These are phyloP conservation scores for Cassiopea xamachana DNA, from an alignment of 30 jellyfish, hydroid and myxozoan genomes.

Conservation along the genomic window DNA sequence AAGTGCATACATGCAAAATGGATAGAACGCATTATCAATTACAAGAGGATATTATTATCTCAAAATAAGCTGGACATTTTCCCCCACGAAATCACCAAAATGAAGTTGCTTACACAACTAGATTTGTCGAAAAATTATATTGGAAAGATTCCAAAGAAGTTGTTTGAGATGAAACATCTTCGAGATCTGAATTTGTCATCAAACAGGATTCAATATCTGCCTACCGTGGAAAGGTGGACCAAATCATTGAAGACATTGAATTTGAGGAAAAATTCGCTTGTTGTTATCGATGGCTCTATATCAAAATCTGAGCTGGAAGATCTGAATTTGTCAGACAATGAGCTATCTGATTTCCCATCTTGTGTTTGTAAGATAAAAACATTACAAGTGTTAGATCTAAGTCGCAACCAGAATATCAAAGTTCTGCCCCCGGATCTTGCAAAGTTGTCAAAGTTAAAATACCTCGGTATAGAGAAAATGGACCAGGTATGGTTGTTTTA, in stretches of 20 bases:
- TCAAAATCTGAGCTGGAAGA: constrained; percentile 63
- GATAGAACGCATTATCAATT: constrained; percentile 47
- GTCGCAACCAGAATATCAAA: constrained; percentile 71
- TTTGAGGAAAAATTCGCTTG: constrained; percentile 48
- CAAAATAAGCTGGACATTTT: constrained; percentile 40
- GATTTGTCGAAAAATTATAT: constrained; percentile 69
- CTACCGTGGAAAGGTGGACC: constrained; percentile 81
- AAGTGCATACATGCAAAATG: constrained; percentile 50
- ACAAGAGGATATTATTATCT: constrained; percentile 49
- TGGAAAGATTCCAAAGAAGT: constrained; percentile 51
- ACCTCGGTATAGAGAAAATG: constrained; percentile 64
- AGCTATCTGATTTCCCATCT: constrained; percentile 32
- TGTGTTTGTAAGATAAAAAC: constrained; percentile 74
- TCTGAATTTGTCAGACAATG: constrained; percentile 71
- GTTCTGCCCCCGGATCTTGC: constrained; percentile 83
- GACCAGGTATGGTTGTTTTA: constrained; percentile 46
- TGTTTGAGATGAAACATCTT: constrained; percentile 68
- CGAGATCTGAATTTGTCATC: constrained; percentile 76
- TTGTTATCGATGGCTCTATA: constrained; percentile 57
- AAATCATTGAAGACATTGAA: constrained; percentile 73
- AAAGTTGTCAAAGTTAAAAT: constrained; percentile 61
- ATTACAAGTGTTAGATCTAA: constrained; percentile 63
- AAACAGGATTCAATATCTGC: constrained; percentile 57
- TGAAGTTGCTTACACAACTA: constrained; percentile 55
- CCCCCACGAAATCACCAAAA: constrained; percentile 36